These are phyloP conservation scores for Mormyrus hasselquistii DNA, from an alignment of 2,797 vertebrate genomes.

Conservation along the genomic window DNA sequence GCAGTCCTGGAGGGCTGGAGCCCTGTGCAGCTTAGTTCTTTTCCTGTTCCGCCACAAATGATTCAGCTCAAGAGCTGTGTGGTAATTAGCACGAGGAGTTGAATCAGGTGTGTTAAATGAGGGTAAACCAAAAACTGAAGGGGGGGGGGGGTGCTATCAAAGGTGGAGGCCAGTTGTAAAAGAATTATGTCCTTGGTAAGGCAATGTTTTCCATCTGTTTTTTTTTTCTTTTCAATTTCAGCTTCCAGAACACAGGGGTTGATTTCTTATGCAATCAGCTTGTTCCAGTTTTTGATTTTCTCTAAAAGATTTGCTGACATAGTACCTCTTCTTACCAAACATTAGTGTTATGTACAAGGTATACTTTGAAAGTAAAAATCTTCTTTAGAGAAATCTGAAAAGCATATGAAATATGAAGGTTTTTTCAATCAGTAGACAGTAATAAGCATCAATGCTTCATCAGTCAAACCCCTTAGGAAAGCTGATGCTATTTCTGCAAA, in stretches of 20 bases:
- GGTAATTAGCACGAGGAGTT: not conserved
- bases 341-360: not conserved
- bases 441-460: not conserved
- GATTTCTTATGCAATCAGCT: not conserved
- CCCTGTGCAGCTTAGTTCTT: not conserved
- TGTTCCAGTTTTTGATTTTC: not conserved
- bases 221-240: not conserved
- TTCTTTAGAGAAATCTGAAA: not conserved
- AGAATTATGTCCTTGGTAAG: not conserved
- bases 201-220: not conserved
- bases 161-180: not conserved
- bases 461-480: not conserved
- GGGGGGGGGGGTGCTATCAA: not conserved
- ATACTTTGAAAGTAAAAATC: not conserved
- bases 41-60: not conserved
- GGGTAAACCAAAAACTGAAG: not conserved
- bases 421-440: not conserved
- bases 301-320: not conserved
- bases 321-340: not conserved
- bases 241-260: not conserved
- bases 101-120: not conserved
- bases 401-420: not conserved
- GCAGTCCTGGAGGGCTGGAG: not conserved
- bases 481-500: not conserved
- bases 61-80: not conserved